Conservation (phyloP, 2,888 invertebrate species). For the Dryadula phaetusa region DNA sequence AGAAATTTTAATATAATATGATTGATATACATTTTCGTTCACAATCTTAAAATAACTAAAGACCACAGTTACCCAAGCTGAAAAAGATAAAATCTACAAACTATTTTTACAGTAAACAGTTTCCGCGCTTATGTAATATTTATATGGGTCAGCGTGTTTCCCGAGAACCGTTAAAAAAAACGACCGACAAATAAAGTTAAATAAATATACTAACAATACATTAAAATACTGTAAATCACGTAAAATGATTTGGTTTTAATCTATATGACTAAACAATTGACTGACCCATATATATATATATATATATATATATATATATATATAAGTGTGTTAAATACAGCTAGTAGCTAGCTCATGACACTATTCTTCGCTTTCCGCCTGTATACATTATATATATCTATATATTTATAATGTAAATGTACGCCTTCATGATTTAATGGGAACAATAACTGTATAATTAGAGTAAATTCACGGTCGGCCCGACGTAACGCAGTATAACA, state of each 20-base stretch:
- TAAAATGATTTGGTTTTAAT: not conserved
- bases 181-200: conserved; percentile 18
- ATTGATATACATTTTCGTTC: conserved; percentile 3
- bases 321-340: too few species aligned
- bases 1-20: too few species aligned
- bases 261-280: not conserved
- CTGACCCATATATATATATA: not conserved
- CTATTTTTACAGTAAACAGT: conserved; percentile 29
- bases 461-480: too few species aligned
- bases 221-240: not conserved
- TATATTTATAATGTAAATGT: too few species aligned
- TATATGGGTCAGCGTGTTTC: conserved; percentile 38
- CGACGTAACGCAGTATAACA: not conserved
- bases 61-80: conserved; percentile 11
- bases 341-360: too few species aligned
- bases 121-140: conserved; percentile 37
- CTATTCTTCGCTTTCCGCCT: too few species aligned
- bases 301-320: conserved; percentile 13
- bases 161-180: conserved; percentile 14
- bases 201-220: conserved; percentile 31
- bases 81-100: conserved; percentile 23
- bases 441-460: too few species aligned
- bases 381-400: too few species aligned
- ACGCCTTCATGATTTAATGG: too few species aligned
- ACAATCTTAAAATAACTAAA: conserved; percentile 20